A percentile compares a stretch with the other conserved stretches of the same genome.
phyloP scores from a whole-genome alignment of 2,888 invertebrate species.

The Chymomyza amoena region DNA sequence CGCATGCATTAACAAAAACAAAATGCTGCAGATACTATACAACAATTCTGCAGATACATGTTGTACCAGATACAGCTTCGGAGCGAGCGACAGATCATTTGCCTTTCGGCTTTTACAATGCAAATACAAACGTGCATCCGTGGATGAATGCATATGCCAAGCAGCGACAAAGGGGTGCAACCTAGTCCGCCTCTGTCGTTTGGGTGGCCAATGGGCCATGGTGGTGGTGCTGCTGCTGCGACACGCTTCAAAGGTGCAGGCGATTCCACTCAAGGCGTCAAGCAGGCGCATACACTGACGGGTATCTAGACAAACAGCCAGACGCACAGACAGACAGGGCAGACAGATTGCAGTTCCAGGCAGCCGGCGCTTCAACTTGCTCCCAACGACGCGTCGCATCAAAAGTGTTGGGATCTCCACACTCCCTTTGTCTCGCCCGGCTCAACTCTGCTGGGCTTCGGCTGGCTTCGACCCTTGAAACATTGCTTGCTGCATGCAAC shows the following conservation, averaged over 20 bases:
- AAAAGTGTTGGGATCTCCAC: slow-evolving; percentile 66
- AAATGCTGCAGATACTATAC: slow-evolving; percentile 30
- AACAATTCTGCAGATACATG: background rate
- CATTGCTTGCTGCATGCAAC: slow-evolving; percentile 68
- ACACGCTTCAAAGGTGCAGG: slow-evolving; percentile 70
- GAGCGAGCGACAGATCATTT: slow-evolving; percentile 31
- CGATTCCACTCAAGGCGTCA: slow-evolving; percentile 70
- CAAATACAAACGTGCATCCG: slow-evolving; percentile 16
- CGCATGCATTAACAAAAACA: slow-evolving; percentile 47
- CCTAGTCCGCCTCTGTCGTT: slow-evolving; percentile 1
- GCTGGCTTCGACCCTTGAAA: slow-evolving; percentile 37
- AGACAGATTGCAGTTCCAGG: slow-evolving; percentile 67
- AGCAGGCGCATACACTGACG: slow-evolving; percentile 47
- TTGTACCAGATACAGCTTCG: background rate
- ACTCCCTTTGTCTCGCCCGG: slow-evolving; percentile 28
- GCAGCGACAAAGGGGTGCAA: slow-evolving; percentile 5
- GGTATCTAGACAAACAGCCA: slow-evolving; percentile 23
- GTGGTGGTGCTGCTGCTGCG: slow-evolving; percentile 64
- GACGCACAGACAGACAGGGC: slow-evolving; percentile 19
- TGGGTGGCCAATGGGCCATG: slow-evolving; percentile 30
- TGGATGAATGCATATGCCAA: background rate
- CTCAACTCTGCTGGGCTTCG: background rate
- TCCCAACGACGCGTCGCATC: slow-evolving; percentile 14
- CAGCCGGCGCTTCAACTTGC: slow-evolving; percentile 36
- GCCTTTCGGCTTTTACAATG: slow-evolving; percentile 34